These are phyloP conservation scores for Caracal caracal DNA, from an alignment of 2,113 vertebrate genomes.

Conservation along the genomic window DNA sequence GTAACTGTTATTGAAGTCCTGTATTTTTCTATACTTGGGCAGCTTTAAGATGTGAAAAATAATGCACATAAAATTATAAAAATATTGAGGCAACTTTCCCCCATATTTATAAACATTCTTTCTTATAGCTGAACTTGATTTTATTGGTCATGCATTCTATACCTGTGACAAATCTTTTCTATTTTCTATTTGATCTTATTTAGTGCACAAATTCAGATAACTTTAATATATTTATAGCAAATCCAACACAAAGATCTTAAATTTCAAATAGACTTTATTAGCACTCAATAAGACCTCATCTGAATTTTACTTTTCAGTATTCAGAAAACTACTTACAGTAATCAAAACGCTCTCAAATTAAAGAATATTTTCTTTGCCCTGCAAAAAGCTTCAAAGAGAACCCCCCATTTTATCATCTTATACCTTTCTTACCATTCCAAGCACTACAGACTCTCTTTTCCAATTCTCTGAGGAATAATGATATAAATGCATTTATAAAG, in stretches of 20 bases:
- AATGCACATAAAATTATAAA: conserved; percentile 84
- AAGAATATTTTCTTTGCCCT: background rate
- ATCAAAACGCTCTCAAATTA: conserved; percentile 23
- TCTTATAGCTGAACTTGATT: conserved; percentile 73
- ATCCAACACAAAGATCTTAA: conserved; percentile 60
- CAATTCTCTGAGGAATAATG: conserved; percentile 8
- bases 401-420: background rate
- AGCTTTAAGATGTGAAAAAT: conserved; percentile 88
- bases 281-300: conserved; percentile 42
- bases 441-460: conserved; percentile 12
- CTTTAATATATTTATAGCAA: conserved; percentile 59
- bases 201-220: conserved; percentile 69
- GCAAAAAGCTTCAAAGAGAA: conserved; percentile 35
- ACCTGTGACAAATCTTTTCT: conserved; percentile 77
- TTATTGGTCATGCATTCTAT: conserved; percentile 74
- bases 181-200: conserved; percentile 76
- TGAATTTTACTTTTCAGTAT: conserved; percentile 62
- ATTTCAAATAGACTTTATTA: conserved; percentile 51
- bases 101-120: conserved; percentile 78
- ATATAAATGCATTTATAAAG: conserved; percentile 46
- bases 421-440: background rate
- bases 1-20: conserved; percentile 88
- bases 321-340: background rate
- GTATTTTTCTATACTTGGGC: conserved; percentile 86
- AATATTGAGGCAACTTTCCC: conserved; percentile 76